Evolutionary conservation across 2,113 vertebrate genomes (phyloP).

Genomic region (Calyptomena viridis): DNA sequence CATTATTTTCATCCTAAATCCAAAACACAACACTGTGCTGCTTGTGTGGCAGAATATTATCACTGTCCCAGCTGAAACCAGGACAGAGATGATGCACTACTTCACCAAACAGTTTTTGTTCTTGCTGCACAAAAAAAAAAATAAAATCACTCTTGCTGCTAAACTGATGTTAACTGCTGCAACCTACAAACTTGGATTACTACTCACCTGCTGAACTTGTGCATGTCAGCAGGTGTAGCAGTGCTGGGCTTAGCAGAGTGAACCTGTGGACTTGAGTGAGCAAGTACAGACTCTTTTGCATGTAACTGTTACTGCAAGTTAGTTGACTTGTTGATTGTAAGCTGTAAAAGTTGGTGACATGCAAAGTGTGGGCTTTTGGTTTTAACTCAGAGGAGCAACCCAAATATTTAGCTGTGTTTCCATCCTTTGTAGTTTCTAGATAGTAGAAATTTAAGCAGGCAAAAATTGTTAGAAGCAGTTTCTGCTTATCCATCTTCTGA

Average conservation of each 20-base stretch:
- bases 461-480: not conserved
- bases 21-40: not conserved
- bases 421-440: not conserved
- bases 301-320: not conserved
- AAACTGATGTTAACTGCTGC: not conserved
- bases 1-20: not conserved
- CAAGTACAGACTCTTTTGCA: not conserved
- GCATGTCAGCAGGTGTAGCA: not conserved
- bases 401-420: not conserved
- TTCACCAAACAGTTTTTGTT: not conserved
- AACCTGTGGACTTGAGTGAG: not conserved
- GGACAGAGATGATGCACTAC: not conserved
- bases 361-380: not conserved
- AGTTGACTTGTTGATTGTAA: not conserved
- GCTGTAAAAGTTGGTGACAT: not conserved
- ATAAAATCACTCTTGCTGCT: not conserved
- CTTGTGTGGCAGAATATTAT: not conserved
- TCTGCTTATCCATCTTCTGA: not conserved
- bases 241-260: not conserved
- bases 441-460: not conserved
- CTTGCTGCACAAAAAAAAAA: not conserved
- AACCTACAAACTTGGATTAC: not conserved
- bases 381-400: not conserved
- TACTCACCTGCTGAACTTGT: not conserved
- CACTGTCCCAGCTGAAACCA: not conserved